These are phyloP conservation scores for Zosterops lateralis DNA, from an alignment of 2,113 vertebrate genomes.

Conservation along the genomic window DNA sequence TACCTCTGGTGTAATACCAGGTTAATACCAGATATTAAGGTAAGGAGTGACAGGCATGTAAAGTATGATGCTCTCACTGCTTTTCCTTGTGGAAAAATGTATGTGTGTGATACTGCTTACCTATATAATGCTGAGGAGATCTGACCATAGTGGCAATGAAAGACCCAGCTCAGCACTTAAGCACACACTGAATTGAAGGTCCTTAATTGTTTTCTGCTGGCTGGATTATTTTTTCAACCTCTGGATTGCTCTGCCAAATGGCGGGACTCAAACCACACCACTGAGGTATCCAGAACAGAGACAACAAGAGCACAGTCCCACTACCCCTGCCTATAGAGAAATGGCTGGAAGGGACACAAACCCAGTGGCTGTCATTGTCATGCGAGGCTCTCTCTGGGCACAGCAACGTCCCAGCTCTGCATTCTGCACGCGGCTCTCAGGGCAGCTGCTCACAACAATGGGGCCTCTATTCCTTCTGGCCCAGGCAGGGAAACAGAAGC, in stretches of 20 bases:
- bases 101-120: neutral
- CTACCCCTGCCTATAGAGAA: neutral
- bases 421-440: neutral
- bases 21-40: neutral
- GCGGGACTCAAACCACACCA: neutral
- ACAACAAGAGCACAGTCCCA: neutral
- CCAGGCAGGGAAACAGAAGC: slow-evolving; percentile 14
- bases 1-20: neutral
- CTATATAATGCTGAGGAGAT: neutral
- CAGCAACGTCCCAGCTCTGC: neutral
- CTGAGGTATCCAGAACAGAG: neutral
- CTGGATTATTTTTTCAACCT: neutral
- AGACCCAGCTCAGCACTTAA: neutral
- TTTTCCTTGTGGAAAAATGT: neutral
- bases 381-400: neutral
- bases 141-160: neutral
- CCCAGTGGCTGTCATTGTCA: neutral
- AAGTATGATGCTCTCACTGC: neutral
- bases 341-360: neutral
- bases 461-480: neutral
- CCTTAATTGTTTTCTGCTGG: neutral
- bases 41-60: neutral
- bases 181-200: neutral
- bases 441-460: neutral
- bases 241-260: neutral